phyloP scores from a whole-genome alignment of 2,888 invertebrate genomes.

The Stenolophus ochropezus region DNA sequence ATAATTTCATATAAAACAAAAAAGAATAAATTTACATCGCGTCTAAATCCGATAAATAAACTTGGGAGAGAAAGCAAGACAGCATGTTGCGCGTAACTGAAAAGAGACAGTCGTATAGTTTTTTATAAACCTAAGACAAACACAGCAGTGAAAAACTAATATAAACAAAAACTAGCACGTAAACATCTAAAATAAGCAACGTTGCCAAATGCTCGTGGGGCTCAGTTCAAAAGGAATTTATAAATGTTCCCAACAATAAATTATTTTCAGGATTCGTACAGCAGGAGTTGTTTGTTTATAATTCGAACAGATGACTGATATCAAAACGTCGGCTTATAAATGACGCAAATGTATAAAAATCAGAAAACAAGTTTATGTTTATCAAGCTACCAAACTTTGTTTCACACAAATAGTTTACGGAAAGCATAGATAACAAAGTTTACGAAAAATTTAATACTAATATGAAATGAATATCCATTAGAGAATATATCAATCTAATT shows the following conservation, averaged over 20 bases:
- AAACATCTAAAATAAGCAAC: slow-evolving; percentile 44
- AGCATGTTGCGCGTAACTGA: not conserved
- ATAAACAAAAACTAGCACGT: slow-evolving; percentile 45
- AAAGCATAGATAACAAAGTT: not conserved
- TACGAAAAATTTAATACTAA: no score
- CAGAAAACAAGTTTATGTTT: slow-evolving; percentile 28
- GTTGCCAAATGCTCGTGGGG: slow-evolving; percentile 44
- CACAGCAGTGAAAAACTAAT: slow-evolving; percentile 32
- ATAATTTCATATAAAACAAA: slow-evolving; percentile 1
- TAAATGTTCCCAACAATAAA: slow-evolving; percentile 46
- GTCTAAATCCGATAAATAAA: not conserved
- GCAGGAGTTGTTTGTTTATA: slow-evolving; percentile 42
- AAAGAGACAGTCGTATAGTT: slow-evolving; percentile 23
- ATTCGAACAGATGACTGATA: slow-evolving; percentile 39
- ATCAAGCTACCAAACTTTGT: slow-evolving; percentile 9
- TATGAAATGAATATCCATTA: no score
- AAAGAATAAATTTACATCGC: not conserved
- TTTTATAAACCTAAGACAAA: slow-evolving; percentile 42
- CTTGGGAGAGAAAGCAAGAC: not conserved
- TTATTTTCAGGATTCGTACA: slow-evolving; percentile 27
- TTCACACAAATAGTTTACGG: not conserved
- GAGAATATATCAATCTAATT: no score
- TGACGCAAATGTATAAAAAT: slow-evolving; percentile 33
- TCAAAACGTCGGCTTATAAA: slow-evolving; percentile 30
- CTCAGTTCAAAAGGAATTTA: slow-evolving; percentile 45